Base-by-base conservation (phyloP, 92 coral and sea anemone species). In the Bergia sp. region DNA sequence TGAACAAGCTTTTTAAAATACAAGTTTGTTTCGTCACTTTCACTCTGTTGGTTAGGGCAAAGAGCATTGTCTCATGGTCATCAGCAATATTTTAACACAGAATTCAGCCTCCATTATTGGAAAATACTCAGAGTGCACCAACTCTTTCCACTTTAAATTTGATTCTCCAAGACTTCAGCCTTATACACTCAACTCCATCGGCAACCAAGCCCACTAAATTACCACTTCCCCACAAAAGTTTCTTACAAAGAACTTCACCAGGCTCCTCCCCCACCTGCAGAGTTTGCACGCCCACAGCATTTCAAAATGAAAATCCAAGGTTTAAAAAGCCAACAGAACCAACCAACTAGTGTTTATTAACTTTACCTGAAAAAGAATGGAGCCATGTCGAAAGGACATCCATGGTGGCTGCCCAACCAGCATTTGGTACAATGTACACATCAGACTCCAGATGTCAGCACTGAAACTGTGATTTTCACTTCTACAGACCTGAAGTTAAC, bases 361-460 rank as follows among this genome's bases (percentile, higher is more conserved):
- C 85, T 36, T 4, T 78, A 94, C 96, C 94, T 88, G 84, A 76
- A 67, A 94, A 20, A 94, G 85, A 21, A 94, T 88, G 12, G 92
- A 82, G 12, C 86, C 89, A 73, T 87, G 90, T 73, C 69, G 90
- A 65, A 67, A 93, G 5, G 81, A 53, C 65, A 69, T 79, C 96
- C 98, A 96, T 5, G 96, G 99, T 5, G 96, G 94, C 37, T 82
- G 69, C 43, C 96, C 99, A 21, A 76, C 82, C 29, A 93, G 77
- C 96, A 96, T 91, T 66, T 96, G 96, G 80, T 91, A 86, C 50
- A 88, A 80, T 7, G 88, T 47, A 85, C 96, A 94, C 91, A 85
- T 96, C 77, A 77, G 8, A 39, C 96, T 91, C 99, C 99, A 96
- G 5, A 95, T 92, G 85, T 96, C 99, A 2, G 96, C 88, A 89